phyloP scores from a whole-genome alignment of 2,888 invertebrate species.

The Cordilura impudica region DNA sequence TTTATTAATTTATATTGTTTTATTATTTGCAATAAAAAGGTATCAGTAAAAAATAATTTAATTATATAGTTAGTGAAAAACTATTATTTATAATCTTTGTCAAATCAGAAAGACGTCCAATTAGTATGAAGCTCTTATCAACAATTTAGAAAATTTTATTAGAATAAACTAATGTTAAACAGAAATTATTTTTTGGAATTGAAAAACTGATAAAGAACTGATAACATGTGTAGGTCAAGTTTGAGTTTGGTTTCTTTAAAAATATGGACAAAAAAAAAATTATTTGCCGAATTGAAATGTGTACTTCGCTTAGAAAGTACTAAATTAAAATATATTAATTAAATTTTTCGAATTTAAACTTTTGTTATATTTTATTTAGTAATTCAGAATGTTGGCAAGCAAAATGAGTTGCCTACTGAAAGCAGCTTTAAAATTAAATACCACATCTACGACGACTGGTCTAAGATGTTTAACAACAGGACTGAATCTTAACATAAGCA shows the following conservation, averaged over 20 bases:
- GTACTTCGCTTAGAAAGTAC: too few relatives aligned
- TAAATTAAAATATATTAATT: too few relatives aligned
- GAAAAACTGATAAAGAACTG: neutral
- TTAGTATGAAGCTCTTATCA: neutral
- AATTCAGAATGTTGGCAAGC: neutral
- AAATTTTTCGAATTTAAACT: neutral
- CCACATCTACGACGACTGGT: neutral
- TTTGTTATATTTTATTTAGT: too few relatives aligned
- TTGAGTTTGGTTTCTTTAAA: neutral
- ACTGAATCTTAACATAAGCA: neutral
- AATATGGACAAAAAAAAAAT: too few relatives aligned
- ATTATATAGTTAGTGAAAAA: too few relatives aligned
- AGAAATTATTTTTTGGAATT: neutral
- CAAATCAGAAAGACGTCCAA: too few relatives aligned
- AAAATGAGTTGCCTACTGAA: constrained; percentile 53
- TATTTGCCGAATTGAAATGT: too few relatives aligned
- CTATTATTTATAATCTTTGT: too few relatives aligned
- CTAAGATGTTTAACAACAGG: constrained; percentile 20
- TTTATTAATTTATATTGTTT: too few relatives aligned
- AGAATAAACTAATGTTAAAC: neutral
- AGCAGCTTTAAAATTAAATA: constrained; percentile 13
- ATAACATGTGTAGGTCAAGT: neutral
- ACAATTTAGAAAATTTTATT: too few relatives aligned
- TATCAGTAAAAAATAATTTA: too few relatives aligned
- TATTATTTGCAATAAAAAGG: too few relatives aligned